Base-by-base conservation (phyloP, 2,797 vertebrate species). In the Myotis vivesi region DNA sequence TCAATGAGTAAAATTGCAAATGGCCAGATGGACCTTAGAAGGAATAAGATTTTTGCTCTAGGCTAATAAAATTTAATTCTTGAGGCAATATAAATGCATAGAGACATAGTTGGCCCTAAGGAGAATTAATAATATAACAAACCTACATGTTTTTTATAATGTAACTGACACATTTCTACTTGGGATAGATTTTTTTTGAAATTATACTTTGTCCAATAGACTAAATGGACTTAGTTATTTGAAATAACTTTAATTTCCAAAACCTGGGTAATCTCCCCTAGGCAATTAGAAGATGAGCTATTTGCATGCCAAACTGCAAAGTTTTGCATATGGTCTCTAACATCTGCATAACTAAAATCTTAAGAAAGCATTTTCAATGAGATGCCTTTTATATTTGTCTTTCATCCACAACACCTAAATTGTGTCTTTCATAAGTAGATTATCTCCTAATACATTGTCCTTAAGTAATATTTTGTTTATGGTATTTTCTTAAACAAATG, bases 331-430 rank as follows among this genome's bases (percentile, higher is more conserved):
- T 93, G 95, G 55, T 41, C 12, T 12, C 36, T 53, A 84, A 64
- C 69, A 94, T 89, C 93, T 96, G 68, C 55, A 89, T 94, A 95
- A 87, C 94, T 71, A 92, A 81, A 90, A 91, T 89, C 57, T 81
- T 92, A 75, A 73, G 51, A 64, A 71, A 77, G 53, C 15, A 55
- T 96, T 91, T 88, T 89, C 69, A 49, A 1, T 72, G 19, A 91
- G 51, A 28, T 62, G 4, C 1, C 8, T 92, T 95, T 94, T 82
- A n/a, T 79, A 51, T 82, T 93, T 88, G 30, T 33, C 86, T 94
- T 64, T 85, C 38, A 86, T 49, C 25, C 23, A 53, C 11, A 72
- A 62, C 4, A 84, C 3, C 25, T 33, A 89, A 80, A 73, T 49
- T 20, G 6, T 36, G 38, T 69, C 25, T 79, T 76, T 64, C 44